These are phyloP conservation scores for Epinephelus malabaricus DNA, from an alignment of 2,797 vertebrate genomes.

Conservation along the genomic window DNA sequence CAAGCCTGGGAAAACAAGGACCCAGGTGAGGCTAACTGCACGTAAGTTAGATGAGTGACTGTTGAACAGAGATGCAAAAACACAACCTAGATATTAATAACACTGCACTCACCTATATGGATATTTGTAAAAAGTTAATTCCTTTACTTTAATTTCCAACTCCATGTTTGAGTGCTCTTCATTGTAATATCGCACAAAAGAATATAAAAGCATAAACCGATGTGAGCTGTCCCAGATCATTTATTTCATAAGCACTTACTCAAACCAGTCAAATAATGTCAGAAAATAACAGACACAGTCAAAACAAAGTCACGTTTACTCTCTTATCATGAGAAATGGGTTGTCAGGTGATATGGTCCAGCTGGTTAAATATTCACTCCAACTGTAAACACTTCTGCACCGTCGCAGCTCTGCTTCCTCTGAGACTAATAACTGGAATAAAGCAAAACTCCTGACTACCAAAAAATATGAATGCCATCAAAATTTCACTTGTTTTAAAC, in stretches of 20 bases:
- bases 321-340: constrained; percentile 46
- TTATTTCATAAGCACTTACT: constrained; percentile 4
- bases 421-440: background rate
- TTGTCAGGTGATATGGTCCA: constrained; percentile 29
- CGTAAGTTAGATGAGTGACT: background rate
- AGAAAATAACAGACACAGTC: constrained; percentile 33
- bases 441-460: background rate
- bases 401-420: background rate
- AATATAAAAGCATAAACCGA: background rate
- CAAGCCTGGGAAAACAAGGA: constrained; percentile 52
- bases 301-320: constrained; percentile 62
- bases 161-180: background rate
- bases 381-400: background rate
- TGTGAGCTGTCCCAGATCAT: background rate
- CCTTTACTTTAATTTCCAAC: background rate
- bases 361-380: constrained; percentile 65
- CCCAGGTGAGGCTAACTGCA: constrained; percentile 50
- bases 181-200: background rate
- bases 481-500: background rate
- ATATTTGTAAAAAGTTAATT: background rate
- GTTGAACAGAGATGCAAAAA: constrained; percentile 8
- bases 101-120: background rate
- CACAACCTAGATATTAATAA: background rate
- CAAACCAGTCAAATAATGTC: background rate
- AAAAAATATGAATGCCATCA: background rate